Conservation (phyloP, 2,888 invertebrate species). For the Gasteruption jaculator region DNA sequence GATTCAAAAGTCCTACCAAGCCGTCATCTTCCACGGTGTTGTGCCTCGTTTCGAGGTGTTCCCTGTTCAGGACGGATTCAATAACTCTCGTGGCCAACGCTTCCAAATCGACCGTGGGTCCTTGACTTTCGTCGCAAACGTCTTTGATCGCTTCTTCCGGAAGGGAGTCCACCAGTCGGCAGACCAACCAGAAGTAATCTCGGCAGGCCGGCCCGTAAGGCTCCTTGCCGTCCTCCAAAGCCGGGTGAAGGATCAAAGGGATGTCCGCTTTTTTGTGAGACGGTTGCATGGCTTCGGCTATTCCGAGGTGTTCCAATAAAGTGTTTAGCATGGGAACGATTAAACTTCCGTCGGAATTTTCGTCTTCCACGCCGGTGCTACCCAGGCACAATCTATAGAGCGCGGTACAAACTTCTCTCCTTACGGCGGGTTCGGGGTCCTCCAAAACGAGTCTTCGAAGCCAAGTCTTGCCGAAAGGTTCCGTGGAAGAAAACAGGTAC, state of each 20-base stretch:
- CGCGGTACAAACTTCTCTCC: slow-evolving; percentile 88
- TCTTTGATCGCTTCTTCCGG: slow-evolving; percentile 75
- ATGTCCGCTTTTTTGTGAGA: slow-evolving; percentile 39
- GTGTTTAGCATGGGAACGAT: slow-evolving; percentile 77
- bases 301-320: slow-evolving; percentile 73
- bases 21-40: slow-evolving; percentile 86
- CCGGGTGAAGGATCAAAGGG: slow-evolving; percentile 56
- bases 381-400: slow-evolving; percentile 85
- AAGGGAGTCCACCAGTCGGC: slow-evolving; percentile 80
- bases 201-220: slow-evolving; percentile 92
- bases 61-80: slow-evolving; percentile 70
- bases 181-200: slow-evolving; percentile 91
- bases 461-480: slow-evolving; percentile 68
- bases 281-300: slow-evolving; percentile 82
- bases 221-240: slow-evolving; percentile 80
- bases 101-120: slow-evolving; percentile 66
- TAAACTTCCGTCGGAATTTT: slow-evolving; percentile 50
- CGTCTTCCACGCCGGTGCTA: slow-evolving; percentile 56
- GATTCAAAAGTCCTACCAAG: slow-evolving; percentile 78
- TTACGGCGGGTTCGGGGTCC: slow-evolving; percentile 87
- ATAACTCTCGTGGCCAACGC: slow-evolving; percentile 70
- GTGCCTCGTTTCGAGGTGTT: slow-evolving; percentile 78
- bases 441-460: slow-evolving; percentile 81
- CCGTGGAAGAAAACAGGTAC: slow-evolving; percentile 69
- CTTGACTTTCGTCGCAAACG: slow-evolving; percentile 56